These are phyloP conservation scores for Noctua comes DNA, from an alignment of 2,888 invertebrate species.

Conservation along the genomic window DNA sequence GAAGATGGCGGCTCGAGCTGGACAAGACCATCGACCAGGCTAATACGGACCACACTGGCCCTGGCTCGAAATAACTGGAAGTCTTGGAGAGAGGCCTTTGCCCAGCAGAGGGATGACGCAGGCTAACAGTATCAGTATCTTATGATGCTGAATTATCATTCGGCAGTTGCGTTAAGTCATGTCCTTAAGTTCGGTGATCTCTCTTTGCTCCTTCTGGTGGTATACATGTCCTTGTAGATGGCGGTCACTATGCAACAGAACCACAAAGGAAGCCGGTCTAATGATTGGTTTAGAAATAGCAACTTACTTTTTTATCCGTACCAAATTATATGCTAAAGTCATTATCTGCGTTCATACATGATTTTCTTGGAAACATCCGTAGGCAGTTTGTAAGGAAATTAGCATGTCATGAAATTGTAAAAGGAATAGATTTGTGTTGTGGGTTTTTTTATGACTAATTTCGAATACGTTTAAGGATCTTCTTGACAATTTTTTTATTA, in stretches of 20 bases:
- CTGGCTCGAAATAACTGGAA: too few relatives aligned
- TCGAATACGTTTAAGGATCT: not conserved
- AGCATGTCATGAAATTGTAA: slow-evolving; percentile 27
- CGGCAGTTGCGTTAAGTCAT: not conserved
- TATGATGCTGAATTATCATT: not conserved
- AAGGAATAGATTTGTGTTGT: slow-evolving; percentile 22
- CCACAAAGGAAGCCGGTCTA: slow-evolving; percentile 17
- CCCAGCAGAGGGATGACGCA: too few relatives aligned
- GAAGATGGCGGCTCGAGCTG: too few relatives aligned
- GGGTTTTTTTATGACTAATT: slow-evolving; percentile 38
- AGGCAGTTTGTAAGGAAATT: slow-evolving; percentile 35
- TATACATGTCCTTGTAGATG: slow-evolving; percentile 17
- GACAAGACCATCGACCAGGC: too few relatives aligned
- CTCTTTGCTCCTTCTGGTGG: not conserved
- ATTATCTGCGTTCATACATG: slow-evolving; percentile 20
- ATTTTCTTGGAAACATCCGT: slow-evolving; percentile 52
- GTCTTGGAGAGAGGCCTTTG: too few relatives aligned
- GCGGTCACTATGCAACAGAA: slow-evolving; percentile 11
- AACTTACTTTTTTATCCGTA: slow-evolving; percentile 38
- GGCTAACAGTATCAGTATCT: not conserved
- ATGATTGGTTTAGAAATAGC: slow-evolving; percentile 25
- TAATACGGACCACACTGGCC: too few relatives aligned
- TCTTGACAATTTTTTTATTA: not conserved
- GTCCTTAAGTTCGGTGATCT: not conserved
- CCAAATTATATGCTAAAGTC: slow-evolving; percentile 34